A percentile compares a stretch with the other conserved stretches of the same genome.
These are phyloP conservation scores for Hippocampus abdominalis DNA, from an alignment of 2,113 vertebrate species.

Conservation along the genomic window DNA sequence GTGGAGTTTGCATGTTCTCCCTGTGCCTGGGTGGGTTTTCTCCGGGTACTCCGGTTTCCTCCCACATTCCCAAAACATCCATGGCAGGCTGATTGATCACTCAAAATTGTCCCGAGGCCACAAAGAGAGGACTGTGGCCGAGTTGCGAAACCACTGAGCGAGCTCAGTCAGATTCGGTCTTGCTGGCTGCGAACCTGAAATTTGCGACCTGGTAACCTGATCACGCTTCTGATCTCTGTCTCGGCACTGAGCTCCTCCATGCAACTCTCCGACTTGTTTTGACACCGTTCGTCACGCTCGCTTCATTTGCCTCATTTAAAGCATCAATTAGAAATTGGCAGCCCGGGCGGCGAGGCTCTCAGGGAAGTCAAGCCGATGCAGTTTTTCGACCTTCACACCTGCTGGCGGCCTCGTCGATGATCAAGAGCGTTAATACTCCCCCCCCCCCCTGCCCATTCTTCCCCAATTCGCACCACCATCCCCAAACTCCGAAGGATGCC, in stretches of 20 bases:
- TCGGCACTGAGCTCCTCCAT: conserved; percentile 47
- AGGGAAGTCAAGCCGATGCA: conserved; percentile 61
- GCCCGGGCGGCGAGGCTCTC: conserved; percentile 47
- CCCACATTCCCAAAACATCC: too few relatives aligned
- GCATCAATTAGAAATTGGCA: conserved; percentile 60
- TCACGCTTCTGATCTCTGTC: conserved; percentile 38
- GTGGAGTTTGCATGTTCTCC: too few relatives aligned
- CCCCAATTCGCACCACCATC: conserved; percentile 4
- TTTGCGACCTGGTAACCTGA: not conserved
- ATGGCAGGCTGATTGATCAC: too few relatives aligned
- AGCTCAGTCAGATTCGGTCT: not conserved
- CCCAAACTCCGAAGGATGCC: conserved; percentile 46
- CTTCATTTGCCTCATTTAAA: conserved; percentile 66
- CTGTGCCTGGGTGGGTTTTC: too few relatives aligned
- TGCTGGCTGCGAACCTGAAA: not conserved
- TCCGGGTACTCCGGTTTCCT: too few relatives aligned
- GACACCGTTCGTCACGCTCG: conserved; percentile 62
- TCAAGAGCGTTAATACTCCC: conserved; percentile 33
- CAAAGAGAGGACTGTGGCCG: too few relatives aligned
- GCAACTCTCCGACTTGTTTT: conserved; percentile 62
- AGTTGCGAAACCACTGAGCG: too few relatives aligned
- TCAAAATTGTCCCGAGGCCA: too few relatives aligned
- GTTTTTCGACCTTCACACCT: conserved; percentile 51
- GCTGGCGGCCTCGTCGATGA: conserved; percentile 45
- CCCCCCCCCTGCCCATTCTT: not conserved